Percentiles rank a stretch among this genome's conserved stretches.
Conservation (phyloP, 2,888 invertebrate species). For the Hydrotaea cyrtoneurina region DNA sequence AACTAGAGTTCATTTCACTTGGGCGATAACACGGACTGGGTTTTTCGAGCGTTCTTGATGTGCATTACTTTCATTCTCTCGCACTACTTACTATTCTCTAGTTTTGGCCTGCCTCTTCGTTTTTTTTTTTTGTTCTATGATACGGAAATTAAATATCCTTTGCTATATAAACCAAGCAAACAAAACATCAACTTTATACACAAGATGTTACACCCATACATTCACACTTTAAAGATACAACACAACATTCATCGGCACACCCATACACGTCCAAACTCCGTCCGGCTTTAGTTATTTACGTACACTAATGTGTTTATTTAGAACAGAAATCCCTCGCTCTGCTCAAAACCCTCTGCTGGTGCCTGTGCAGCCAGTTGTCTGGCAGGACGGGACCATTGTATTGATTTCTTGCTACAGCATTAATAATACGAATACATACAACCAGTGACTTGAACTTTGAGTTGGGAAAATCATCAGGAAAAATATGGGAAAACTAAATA, state of each 20-base stretch:
- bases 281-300: conserved; percentile 21
- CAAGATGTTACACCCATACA: not conserved
- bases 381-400: conserved; percentile 24
- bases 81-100: not conserved
- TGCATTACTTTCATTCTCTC: not conserved
- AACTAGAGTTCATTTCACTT: too few relatives aligned
- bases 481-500: conserved; percentile 3
- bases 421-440: conserved; percentile 20
- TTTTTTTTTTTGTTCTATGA: conserved; percentile 39
- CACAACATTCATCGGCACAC: not conserved
- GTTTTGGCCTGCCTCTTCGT: not conserved
- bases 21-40: too few relatives aligned
- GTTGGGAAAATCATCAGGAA: not conserved
- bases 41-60: too few relatives aligned
- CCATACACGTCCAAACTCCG: not conserved
- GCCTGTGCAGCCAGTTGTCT: not conserved
- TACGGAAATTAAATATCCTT: conserved; percentile 55
- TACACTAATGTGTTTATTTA: conserved; percentile 44
- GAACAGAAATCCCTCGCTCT: conserved; percentile 8
- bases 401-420: conserved; percentile 33
- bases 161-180: conserved; percentile 3
- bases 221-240: not conserved
- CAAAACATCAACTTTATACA: not conserved
- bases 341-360: not conserved
- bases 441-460: conserved; percentile 18